phyloP scores from a whole-genome alignment of 2,797 vertebrate species.

The Pagetopsis macropterus region DNA sequence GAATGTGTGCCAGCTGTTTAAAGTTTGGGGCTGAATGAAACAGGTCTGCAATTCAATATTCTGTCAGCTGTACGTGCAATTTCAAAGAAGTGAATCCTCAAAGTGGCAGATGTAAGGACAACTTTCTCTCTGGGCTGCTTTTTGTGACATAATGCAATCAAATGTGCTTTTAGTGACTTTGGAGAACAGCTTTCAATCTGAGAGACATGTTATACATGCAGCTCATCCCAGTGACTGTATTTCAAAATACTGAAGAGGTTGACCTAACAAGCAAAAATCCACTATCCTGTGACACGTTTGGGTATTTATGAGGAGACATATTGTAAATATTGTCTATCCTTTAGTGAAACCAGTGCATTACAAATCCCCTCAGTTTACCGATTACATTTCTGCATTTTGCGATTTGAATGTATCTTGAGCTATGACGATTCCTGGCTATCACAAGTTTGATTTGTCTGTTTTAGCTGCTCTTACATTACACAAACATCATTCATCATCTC shows the following conservation, averaged over 20 bases:
- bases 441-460: too few relatives aligned
- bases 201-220: background rate
- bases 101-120: constrained; percentile 12
- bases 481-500: too few relatives aligned
- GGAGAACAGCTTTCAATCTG: constrained; percentile 19
- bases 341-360: background rate
- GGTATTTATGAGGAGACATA: constrained; percentile 14
- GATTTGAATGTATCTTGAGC: background rate
- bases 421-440: too few relatives aligned
- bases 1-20: constrained; percentile 30
- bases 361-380: background rate
- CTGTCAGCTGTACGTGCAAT: constrained; percentile 16
- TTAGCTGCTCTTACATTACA: too few relatives aligned
- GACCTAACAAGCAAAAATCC: background rate
- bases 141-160: constrained; percentile 43
- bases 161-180: constrained; percentile 1
- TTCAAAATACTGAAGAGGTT: constrained; percentile 3
- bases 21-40: constrained; percentile 57
- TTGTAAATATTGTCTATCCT: constrained; percentile 16
- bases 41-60: constrained; percentile 41
- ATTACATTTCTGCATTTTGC: background rate
- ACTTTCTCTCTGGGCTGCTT: constrained; percentile 59
- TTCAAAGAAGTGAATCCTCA: background rate
- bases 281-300: background rate
- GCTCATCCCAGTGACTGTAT: background rate